Base-by-base conservation (phyloP, 2,797 vertebrate species). In the Tapirus indicus region DNA sequence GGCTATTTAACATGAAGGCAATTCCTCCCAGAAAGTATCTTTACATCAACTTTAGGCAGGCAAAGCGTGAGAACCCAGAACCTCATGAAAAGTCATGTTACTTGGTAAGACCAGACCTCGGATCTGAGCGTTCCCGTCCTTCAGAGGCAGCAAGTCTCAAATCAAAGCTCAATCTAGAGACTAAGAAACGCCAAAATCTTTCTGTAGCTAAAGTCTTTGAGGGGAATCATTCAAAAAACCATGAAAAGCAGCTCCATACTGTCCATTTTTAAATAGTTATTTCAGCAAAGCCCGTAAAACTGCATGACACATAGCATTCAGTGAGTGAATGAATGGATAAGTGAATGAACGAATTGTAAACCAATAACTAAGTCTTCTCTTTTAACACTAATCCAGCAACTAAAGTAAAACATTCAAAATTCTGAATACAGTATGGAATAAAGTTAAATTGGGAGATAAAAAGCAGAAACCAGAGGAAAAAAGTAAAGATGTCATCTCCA, bases 341-440 rank as follows among this genome's bases (percentile, higher is more conserved):
- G 68, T 27, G 41, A 69, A 69, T 32, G 27, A n/a, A 84, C 1
- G 7, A 91, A 71, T 20, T 41, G 0, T 41, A 80, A 66, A 10
- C 3, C 68, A 93, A 60, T 47, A 41, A 38, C 32, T 44, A 29
- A 83, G 29, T 29, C 41, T 78, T 27, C 38, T 32, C 64, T 91
- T 80, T 82, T 13, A 94, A 92, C 18, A 69, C 38, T 92, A 79
- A 83, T 25, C 85, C 35, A 88, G 47, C 2, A 93, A 83, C 52
- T 64, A 68, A 84, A 74, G 13, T 60, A 13, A 96, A 93, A 47
- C 21, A 90, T 16, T 93, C 88, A 86, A 74, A 96, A 93, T 71
- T 80, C 68, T 96, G 3, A 86, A 68, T 6, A 8, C 0, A 93
- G 12, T 23, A n/a, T 49, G n/a, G 4, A 92, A 91, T 35, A n/a